A percentile compares a stretch with the other conserved stretches of the same genome.
These are phyloP conservation scores for Tupaia chinensis DNA, from an alignment of 2,113 vertebrate species.

Conservation along the genomic window DNA sequence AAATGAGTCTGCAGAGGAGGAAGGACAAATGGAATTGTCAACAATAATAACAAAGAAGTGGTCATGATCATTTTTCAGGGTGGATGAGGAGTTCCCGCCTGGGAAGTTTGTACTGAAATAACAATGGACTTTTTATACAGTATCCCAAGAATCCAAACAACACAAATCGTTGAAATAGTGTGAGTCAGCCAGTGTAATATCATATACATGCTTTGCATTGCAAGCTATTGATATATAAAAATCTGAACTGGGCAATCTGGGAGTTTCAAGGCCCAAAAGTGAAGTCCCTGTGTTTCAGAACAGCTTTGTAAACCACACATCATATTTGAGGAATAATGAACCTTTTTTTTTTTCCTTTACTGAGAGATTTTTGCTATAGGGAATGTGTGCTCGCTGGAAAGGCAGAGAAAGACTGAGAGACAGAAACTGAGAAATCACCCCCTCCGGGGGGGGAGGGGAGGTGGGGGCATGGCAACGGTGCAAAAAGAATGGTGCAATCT, in stretches of 20 bases:
- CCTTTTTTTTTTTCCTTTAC: too few relatives aligned
- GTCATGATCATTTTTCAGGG: not conserved
- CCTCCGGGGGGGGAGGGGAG: too few relatives aligned
- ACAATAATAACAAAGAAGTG: not conserved
- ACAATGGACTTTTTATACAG: not conserved
- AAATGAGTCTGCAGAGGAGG: not conserved
- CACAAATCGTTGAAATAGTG: not conserved
- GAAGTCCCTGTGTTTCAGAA: not conserved
- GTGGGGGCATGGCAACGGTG: too few relatives aligned
- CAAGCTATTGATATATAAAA: not conserved
- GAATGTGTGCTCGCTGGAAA: too few relatives aligned
- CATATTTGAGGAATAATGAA: not conserved
- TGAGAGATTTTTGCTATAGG: too few relatives aligned
- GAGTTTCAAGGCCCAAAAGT: not conserved
- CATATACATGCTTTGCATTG: not conserved
- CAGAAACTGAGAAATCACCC: too few relatives aligned
- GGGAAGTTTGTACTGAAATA: not conserved
- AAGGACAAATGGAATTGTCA: slow-evolving; percentile 11
- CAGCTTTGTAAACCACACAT: not conserved
- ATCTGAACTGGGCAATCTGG: not conserved
- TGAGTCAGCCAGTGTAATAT: not conserved
- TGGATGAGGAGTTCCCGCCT: not conserved
- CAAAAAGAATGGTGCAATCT: too few relatives aligned
- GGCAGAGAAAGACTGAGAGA: too few relatives aligned
- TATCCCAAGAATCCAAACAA: not conserved